Evolutionary conservation across 2,797 vertebrate species (phyloP).

Genomic region (Ctenopoma kingsleyae): DNA sequence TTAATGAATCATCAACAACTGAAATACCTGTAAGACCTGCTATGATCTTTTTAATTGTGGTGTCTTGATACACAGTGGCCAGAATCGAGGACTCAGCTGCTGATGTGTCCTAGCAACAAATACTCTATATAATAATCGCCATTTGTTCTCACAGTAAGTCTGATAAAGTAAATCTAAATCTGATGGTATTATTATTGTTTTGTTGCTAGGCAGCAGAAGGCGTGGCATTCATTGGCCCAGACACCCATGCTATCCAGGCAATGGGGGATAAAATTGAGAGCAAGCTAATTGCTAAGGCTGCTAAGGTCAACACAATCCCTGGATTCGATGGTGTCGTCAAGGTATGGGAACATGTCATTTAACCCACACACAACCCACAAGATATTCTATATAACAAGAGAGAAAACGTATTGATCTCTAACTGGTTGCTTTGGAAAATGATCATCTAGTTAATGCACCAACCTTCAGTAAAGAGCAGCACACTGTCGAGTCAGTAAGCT

Average conservation of each 20-base stretch:
- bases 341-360: conserved; percentile 73
- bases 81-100: no score
- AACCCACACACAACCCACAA: background rate
- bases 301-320: conserved; percentile 96
- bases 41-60: no score
- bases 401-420: background rate
- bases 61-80: no score
- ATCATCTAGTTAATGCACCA: background rate
- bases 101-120: no score
- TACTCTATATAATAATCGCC: no score
- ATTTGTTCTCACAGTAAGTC: background rate
- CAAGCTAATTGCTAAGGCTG: conserved; percentile 96
- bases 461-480: background rate
- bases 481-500: background rate
- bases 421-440: background rate
- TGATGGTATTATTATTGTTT: conserved; percentile 1
- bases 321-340: conserved; percentile 97
- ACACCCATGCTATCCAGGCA: conserved; percentile 94
- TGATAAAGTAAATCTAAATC: background rate
- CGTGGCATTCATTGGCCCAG: conserved; percentile 94
- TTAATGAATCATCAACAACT: no score
- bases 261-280: conserved; percentile 99
- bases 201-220: conserved; percentile 88
- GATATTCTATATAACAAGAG: no score
- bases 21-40: no score